These are phyloP conservation scores for Pseudocheirus occidentalis DNA, from an alignment of 2,797 vertebrate genomes.

Conservation along the genomic window DNA sequence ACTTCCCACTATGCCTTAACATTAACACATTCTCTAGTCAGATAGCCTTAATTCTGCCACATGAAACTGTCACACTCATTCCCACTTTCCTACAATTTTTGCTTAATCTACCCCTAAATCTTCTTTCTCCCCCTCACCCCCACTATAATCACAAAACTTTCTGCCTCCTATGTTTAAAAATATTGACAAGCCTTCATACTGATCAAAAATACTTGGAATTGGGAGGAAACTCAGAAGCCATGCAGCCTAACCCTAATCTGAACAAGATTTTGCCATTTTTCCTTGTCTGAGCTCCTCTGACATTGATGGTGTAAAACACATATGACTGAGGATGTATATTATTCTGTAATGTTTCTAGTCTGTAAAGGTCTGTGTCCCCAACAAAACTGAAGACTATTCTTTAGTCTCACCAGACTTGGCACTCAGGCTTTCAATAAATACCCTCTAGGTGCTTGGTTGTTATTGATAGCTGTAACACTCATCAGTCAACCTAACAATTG, in stretches of 20 bases:
- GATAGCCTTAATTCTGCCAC: background rate
- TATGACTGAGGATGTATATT: background rate
- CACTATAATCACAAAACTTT: background rate
- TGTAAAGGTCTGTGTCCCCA: background rate
- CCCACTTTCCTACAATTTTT: background rate
- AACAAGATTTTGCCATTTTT: background rate
- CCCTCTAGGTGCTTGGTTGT: background rate
- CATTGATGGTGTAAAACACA: background rate
- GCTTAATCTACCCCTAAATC: background rate
- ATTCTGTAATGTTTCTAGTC: background rate
- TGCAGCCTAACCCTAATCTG: background rate
- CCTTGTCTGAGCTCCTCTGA: background rate
- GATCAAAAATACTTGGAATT: background rate
- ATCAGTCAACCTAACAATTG: background rate
- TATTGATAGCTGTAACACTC: background rate
- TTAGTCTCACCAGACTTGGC: background rate
- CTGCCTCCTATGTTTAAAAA: background rate
- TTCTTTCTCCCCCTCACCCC: accelerated
- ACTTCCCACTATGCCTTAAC: background rate
- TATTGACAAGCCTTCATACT: background rate
- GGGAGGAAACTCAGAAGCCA: background rate
- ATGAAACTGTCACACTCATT: background rate
- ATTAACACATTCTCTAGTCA: background rate
- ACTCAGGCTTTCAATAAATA: background rate
- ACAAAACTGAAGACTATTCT: background rate